phyloP scores from a whole-genome alignment of 1,140 invertebrate species.

The Triops cancriformis region DNA sequence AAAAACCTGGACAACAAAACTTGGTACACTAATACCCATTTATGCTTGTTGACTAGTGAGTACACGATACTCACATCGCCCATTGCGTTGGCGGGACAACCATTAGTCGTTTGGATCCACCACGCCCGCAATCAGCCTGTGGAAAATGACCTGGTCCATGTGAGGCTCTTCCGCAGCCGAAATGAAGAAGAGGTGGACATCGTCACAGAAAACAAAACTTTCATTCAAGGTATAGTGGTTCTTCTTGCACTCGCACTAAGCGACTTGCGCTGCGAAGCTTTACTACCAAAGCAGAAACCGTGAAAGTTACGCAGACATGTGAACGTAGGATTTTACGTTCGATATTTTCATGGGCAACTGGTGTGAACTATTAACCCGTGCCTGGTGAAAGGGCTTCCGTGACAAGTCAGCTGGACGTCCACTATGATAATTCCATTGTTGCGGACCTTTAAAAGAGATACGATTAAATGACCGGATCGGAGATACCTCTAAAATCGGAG shows the following conservation, averaged over 20 bases:
- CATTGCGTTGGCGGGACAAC: slow-evolving; percentile 3
- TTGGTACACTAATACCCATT: not conserved
- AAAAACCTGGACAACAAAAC: not conserved
- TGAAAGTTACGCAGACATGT: too few species aligned
- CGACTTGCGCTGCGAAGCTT: too few species aligned
- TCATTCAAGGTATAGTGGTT: not conserved
- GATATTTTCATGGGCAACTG: too few species aligned
- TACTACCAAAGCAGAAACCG: too few species aligned
- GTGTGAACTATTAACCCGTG: too few species aligned
- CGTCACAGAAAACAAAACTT: not conserved
- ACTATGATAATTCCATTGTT: too few species aligned
- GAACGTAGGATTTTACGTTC: too few species aligned
- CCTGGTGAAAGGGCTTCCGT: too few species aligned
- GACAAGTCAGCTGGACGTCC: too few species aligned
- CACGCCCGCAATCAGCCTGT: not conserved
- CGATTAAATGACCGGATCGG: too few species aligned
- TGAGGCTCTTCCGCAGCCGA: not conserved
- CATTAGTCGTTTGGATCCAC: slow-evolving; percentile 2
- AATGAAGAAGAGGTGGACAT: not conserved
- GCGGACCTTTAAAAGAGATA: too few species aligned
- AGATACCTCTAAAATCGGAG: too few species aligned
- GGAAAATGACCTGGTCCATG: not conserved
- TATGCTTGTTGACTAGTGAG: not conserved
- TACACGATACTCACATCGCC: not conserved
- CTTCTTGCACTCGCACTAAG: not conserved